Conservation (phyloP, 2,888 invertebrate genomes). For the Epinotia nisella region DNA sequence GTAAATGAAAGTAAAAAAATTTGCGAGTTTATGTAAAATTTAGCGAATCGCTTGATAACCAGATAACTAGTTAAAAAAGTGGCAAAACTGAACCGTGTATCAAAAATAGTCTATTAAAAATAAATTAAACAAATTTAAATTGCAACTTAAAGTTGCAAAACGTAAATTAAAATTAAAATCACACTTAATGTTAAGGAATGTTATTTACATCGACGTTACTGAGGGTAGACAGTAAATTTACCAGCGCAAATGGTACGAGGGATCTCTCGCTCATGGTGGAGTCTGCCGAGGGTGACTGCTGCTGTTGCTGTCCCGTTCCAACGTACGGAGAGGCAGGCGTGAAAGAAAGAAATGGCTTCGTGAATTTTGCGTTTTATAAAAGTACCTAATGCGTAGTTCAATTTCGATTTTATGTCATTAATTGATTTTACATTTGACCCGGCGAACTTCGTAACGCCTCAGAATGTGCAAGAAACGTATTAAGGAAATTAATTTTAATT, state of each 20-base stretch:
- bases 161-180: slow-evolving; percentile 44
- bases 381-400: background rate
- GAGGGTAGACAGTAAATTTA: slow-evolving; percentile 79
- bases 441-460: too few relatives aligned
- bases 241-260: slow-evolving; percentile 81
- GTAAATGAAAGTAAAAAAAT: too few relatives aligned
- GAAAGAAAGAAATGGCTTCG: slow-evolving; percentile 65
- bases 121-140: background rate
- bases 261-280: slow-evolving; percentile 83
- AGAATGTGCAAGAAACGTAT: too few relatives aligned
- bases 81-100: too few relatives aligned
- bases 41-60: too few relatives aligned
- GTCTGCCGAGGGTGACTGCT: slow-evolving; percentile 82
- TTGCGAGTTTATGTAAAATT: too few relatives aligned
- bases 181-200: slow-evolving; percentile 56
- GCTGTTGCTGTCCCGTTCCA: slow-evolving; percentile 75
- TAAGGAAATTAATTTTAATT: too few relatives aligned
- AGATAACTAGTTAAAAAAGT: too few relatives aligned
- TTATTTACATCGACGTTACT: slow-evolving; percentile 80
- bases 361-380: slow-evolving; percentile 42
- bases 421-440: too few relatives aligned
- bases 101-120: background rate
- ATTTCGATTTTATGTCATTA: too few relatives aligned
- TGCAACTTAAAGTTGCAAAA: background rate
- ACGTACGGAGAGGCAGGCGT: slow-evolving; percentile 57